Base-by-base conservation (phyloP, 2,113 vertebrate genomes). In the Morone chrysops region DNA sequence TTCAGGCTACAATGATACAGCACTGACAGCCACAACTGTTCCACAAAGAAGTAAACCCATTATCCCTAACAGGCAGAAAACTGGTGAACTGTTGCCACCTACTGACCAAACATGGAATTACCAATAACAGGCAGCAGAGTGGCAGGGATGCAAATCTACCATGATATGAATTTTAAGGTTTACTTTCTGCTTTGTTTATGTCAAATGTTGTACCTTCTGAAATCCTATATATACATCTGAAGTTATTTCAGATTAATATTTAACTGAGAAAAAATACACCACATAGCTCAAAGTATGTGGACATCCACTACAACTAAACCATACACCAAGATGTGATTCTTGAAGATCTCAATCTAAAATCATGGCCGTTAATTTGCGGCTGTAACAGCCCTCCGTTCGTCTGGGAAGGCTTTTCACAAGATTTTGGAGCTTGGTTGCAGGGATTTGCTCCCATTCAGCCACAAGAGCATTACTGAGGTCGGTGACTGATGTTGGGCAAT, bases 81-180 rank as follows among this genome's bases (percentile, higher is more conserved):
- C 9, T 82, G 61, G 73, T 48, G 62, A 80, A 65, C 31, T 92
- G 78, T 66, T 86, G 86, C 91, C 94, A 78, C 67, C 92, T 89
- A 75, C 31, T 85, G 93, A 4, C 38, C 80, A 63, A 70, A 84
- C 5, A 11, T 12, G 13, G 54, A 57, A 25, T 56, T 67, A 60
- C 67, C n/a, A n/a, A n/a, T n/a, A 7, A 14, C n/a, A 8, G 4
- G 16, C 17, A 6, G 17, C 31, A 12, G 53, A 54, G 18, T 8
- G 20, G 8, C 45, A 36, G 12, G 59, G 11, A 76, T 72, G 41
- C 45, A 60, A 41, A 43, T 53, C 36, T 68, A 41, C 5, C 45
- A 8, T 54, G 1, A 14, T 14, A 22, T 8, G 10, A 5, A 16
- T 12, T 40, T 57, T 6, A 69, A n/a, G 2, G 31, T 31, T 31